These are phyloP conservation scores for Oegoconia quadripuncta DNA, from an alignment of 2,888 invertebrate genomes.

Conservation along the genomic window DNA sequence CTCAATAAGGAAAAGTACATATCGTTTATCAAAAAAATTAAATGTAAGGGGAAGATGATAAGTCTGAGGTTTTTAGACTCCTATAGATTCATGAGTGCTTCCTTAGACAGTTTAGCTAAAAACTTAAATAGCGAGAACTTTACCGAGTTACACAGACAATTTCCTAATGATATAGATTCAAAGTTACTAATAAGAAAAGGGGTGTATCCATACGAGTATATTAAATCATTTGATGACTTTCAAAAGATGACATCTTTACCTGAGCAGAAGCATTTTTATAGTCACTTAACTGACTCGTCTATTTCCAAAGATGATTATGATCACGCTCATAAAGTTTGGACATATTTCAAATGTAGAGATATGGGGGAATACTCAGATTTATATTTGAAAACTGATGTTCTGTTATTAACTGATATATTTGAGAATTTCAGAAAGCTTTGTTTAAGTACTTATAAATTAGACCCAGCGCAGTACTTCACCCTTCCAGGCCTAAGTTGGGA, in stretches of 20 bases:
- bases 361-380: conserved; percentile 33
- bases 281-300: conserved; percentile 7
- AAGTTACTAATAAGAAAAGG: conserved; percentile 19
- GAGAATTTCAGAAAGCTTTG: conserved; percentile 38
- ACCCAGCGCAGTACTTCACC: conserved; percentile 26
- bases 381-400: conserved; percentile 35
- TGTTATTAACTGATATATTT: conserved; percentile 35
- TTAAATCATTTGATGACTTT: conserved; percentile 19
- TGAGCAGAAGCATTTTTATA: conserved; percentile 16
- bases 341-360: conserved; percentile 22
- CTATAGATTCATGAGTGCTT: not conserved
- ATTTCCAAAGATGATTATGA: conserved; percentile 23
- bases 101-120: conserved; percentile 10
- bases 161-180: conserved; percentile 15
- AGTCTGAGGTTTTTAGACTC: conserved; percentile 16
- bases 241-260: conserved; percentile 20
- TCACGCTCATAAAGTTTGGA: conserved; percentile 28
- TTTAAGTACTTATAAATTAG: conserved; percentile 24
- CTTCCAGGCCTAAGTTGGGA: conserved; percentile 28
- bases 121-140: conserved; percentile 15
- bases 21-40: conserved; percentile 35
- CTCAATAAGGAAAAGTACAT: conserved; percentile 34
- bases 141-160: conserved; percentile 8
- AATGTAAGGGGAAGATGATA: too few species aligned
- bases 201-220: conserved; percentile 26